Evolutionary conservation across 1,140 invertebrate species (phyloP), one percentile per base, ranked within the genome.

Genomic region (Diorhabda elongata): DNA sequence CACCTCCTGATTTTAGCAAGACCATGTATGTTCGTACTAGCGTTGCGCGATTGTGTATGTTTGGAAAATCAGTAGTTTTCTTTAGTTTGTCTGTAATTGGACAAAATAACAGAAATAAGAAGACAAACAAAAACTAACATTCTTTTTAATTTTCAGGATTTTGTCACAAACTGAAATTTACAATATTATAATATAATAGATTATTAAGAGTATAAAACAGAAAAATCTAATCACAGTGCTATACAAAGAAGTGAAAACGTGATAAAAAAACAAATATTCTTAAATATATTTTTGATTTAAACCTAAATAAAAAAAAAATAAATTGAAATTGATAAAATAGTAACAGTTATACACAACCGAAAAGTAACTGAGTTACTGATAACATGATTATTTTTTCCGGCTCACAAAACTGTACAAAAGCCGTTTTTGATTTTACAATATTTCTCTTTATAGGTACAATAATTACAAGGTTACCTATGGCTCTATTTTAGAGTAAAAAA

Each of bases 401-500:
- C n/a, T 6, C 6, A 52, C 47, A 52, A 52, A 26, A 52, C 47
- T 52, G 47, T 52, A 52, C 47, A 52, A 52, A 52, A 52, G 6
- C 6, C n/a, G 47, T 4, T 52, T 52, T 52, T 4, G n/a, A 52
- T 52, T 52, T 52, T n/a, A 8, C n/a, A 8, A 52, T 52, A 52
- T 52, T 8, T n/a, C n/a, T 52, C 47, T 70, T 70, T 52, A 52
- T 52, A 52, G 47, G 47, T 52, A 52, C 47, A 2, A n/a, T 52
- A n/a, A 52, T n/a, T 52, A 52, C 47, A 52, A n/a, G 47, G n/a
- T 52, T 6, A 4, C 47, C 47, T n/a, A n/a, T 52, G 6, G 47
- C 4, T 52, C 47, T 8, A 60, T 63, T 47, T 64, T 64, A 8
- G 63, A 63, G 67, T 68, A 71, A 71, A 71, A 66, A 26, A 26